Evolutionary conservation across 2,888 invertebrate species (phyloP).

Genomic region (Lepidochrysops patricia): DNA sequence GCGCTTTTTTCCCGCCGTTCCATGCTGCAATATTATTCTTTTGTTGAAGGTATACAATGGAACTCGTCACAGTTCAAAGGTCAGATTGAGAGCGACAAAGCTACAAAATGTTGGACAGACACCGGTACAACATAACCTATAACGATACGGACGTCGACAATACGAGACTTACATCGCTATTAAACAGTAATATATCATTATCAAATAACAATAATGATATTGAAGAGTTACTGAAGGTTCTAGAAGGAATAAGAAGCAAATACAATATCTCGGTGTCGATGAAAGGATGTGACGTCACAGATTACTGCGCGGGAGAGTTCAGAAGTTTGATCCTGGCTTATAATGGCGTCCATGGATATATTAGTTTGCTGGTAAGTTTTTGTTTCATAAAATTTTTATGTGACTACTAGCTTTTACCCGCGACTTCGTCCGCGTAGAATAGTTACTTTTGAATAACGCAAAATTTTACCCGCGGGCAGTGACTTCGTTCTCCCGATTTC

Average conservation of each 20-base stretch:
- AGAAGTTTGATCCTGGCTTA: conserved; percentile 77
- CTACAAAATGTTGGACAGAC: neutral
- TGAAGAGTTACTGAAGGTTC: conserved; percentile 47
- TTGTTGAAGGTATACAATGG: conserved; percentile 14
- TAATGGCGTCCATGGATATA: conserved; percentile 85
- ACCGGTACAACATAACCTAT: conserved; percentile 18
- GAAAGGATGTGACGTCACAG: conserved; percentile 53
- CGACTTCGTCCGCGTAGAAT: too few species aligned
- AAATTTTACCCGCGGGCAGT: too few species aligned
- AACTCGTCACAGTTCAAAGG: conserved; percentile 8
- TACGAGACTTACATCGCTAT: conserved; percentile 45
- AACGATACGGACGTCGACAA: conserved; percentile 46
- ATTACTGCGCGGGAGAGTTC: conserved; percentile 76
- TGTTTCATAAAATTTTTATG: too few species aligned
- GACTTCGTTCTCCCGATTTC: too few species aligned
- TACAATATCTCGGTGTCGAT: conserved; percentile 46
- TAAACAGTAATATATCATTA: too few species aligned
- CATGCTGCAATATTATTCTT: neutral
- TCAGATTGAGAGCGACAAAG: neutral
- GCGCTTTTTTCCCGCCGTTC: too few species aligned
- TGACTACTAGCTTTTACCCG: too few species aligned
- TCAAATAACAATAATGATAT: conserved; percentile 44
- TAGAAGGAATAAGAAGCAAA: conserved; percentile 51
- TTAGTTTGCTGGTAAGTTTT: conserved; percentile 81
- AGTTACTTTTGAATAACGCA: too few species aligned